Evolutionary conservation across 92 coral and sea anemone species (phyloP), one percentile per base, ranked within the genome.

Genomic region (Ricordea florida): DNA sequence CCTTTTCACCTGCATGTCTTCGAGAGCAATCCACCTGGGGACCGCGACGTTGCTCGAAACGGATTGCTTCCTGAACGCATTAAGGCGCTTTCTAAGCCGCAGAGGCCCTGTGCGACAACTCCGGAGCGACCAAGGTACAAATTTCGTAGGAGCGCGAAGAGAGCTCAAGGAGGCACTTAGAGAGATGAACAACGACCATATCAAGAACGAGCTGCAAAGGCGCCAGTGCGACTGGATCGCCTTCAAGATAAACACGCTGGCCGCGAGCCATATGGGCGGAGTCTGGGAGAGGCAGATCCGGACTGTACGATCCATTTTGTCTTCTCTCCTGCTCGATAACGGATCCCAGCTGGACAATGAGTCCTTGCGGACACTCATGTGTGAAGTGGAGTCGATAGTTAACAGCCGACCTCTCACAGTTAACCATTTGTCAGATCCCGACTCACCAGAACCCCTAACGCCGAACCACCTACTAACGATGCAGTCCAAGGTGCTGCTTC

Each of bases 21-120:
- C 87, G 11, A 31, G 85, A 48, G 88, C 85, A 4, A 35, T 81
- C 2, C 88, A 87, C 25, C 60, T 76, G 1, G 92, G 81, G 41
- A 57, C 62, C 5, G 84, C 88, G 1, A 47, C 23, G 0, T 35
- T 83, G 2, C 82, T 85, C 8, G 86, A 72, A 32, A 85, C 86
- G 13, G 91, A 85, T 26, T 79, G 86, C 9, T 72, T 86, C 48
- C 4, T 86, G 3, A 65, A 80, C 15, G 83, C 91, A 3, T 23
- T 71, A 2, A 26, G 91, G 9, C 71, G 84, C 14, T 86, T 86
- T 55, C 16, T 66, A 0, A 42, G 79, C 32, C 62, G 91, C 0
- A 11, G 87, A 11, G 90, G 90, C 17, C 90, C 87, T 1, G 67
- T 35, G 0, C 26, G 86, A 0, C 58, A 57, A 25, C 56, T 72